Base-by-base conservation (phyloP, 2,113 vertebrate species). In the Chaenocephalus aceratus region DNA sequence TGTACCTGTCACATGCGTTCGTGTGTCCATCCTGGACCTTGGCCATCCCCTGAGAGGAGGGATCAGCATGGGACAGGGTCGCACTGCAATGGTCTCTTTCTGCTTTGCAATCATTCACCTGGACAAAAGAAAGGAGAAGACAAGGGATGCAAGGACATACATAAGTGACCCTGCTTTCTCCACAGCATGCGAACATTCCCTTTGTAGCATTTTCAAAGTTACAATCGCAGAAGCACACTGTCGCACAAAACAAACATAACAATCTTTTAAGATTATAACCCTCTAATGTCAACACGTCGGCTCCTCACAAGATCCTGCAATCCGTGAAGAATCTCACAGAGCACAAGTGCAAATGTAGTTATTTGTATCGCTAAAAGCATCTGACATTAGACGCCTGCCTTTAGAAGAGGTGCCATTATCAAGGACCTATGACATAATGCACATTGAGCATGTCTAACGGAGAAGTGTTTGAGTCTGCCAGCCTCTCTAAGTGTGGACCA, bases 1-100 rank as follows among this genome's bases (percentile, higher is more conserved):
- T 44, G 41, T 84, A 96, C 95, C 95, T 96, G 91, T 94, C 94
- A 93, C 87, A 91, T 90, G 92, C 81, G 62, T 95, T 91, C 88
- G 88, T 91, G 82, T 95, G 93, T 94, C 95, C 95, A 96, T 96
- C 93, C 93, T 95, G 94, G 94, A 96, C 95, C 89, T 93, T 91
- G 93, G 95, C 95, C 95, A 96, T 96, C 92, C 95, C 95, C 95
- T 94, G 95, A 93, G 90, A 94, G 91, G 90, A 93, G 83, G 86
- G 90, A 92, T 87, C 91, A 90, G 90, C 93, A 93, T 92, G 77
- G 92, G 90, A 84, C 61, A 71, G 68, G 58, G 83, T 90, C 59
- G 86, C 83, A 85, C 82, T 84, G 88, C 89, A 86, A 89, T 72
- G 70, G 83, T 86, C 72, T 70, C 75, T 73, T 78, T 93, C 86